phyloP scores from a whole-genome alignment of 1,140 invertebrate genomes.

The Metopolophium dirhodum region DNA sequence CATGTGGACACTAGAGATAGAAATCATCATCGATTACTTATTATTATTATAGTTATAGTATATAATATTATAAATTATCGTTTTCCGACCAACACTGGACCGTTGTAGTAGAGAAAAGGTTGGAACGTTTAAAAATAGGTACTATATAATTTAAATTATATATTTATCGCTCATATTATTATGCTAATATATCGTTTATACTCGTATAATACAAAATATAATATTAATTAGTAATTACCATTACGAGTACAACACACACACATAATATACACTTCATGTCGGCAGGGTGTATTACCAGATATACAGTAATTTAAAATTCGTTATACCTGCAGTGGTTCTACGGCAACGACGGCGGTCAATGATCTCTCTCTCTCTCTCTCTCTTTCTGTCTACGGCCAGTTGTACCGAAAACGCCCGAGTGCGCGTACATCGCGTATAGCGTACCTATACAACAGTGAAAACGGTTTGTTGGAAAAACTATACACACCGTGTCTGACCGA shows the following conservation, averaged over 20 bases:
- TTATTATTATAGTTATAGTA: background rate
- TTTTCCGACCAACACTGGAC: background rate
- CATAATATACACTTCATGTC: background rate
- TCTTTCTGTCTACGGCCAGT: background rate
- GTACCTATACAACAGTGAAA: constrained; percentile 21
- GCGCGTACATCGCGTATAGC: background rate
- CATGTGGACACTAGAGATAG: background rate
- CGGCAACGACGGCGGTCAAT: constrained; percentile 33
- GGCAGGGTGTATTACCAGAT: background rate
- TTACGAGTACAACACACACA: background rate
- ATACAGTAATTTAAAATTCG: constrained; percentile 53
- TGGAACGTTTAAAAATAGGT: background rate
- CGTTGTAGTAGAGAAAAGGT: background rate
- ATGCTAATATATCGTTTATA: background rate
- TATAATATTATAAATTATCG: background rate
- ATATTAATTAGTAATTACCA: constrained; percentile 17
- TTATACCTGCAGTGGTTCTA: constrained; percentile 35
- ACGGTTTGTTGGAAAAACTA: constrained; percentile 43
- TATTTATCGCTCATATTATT: constrained; percentile 1
- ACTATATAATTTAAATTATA: background rate
- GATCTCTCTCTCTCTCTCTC: constrained; percentile 19
- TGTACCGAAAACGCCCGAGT: constrained; percentile 7
- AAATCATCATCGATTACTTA: background rate
- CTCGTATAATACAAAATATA: background rate
- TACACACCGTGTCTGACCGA: background rate